Evolutionary conservation across 2,888 invertebrate species (phyloP), one percentile per base, ranked within the genome.

Genomic region (Mimas tiliae): DNA sequence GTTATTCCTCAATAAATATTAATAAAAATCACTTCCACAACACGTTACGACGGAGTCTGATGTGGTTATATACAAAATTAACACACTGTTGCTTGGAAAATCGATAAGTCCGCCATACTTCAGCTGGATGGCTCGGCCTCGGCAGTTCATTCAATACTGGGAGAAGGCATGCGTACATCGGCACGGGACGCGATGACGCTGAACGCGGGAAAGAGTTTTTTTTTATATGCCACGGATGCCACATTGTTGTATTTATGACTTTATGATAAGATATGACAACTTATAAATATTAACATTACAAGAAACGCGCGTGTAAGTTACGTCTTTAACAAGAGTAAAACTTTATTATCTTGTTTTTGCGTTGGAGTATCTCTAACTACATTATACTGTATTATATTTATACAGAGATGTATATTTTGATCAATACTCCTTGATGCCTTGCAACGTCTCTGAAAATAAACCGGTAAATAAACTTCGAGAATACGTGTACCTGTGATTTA

Each of bases 81-180:
- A 76, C 81, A 87, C 81, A 84, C 82, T 86, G 84, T 83, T 83
- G 84, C 83, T 80, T 81, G 76, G 80, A 81, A 86, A 88, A 93
- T 93, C 93, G 84, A 93, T 93, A 91, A 72, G 72, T 79, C 77
- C 82, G 83, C 81, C 87, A 84, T 85, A 76, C 76, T 74, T 76
- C 72, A 79, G 76, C 77, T 80, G 77, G 78, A 80, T 83, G 83
- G 74, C 77, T 76, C 77, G 76, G 78, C 76, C 79, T 78, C 77
- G 78, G 74, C 80, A 78, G 81, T 79, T 82, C 87, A 91, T 91
- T 91, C 89, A 89, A 90, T 91, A 90, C 89, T 86, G 85, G 74
- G 68, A 69, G 74, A 78, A 75, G 80, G 80, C 91, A 91, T 92
- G 92, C 91, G 92, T 90, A 90, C 72, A 82, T 73, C 76, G 76